Percentiles rank a stretch among this genome's conserved stretches.
Evolutionary conservation across 2,113 vertebrate species (phyloP).

Genomic region (Gobiocypris rarus): DNA sequence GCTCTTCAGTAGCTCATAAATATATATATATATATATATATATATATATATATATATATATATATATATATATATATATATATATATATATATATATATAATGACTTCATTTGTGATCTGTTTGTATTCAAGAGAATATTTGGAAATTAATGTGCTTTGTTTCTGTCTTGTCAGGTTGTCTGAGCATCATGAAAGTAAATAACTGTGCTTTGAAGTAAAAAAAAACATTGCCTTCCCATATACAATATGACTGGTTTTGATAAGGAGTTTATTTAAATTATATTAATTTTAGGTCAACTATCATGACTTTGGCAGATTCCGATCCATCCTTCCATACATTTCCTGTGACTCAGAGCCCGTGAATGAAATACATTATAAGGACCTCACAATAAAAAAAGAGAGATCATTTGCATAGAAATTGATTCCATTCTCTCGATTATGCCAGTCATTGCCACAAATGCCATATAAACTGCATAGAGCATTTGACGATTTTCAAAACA

Average conservation of each 20-base stretch:
- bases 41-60: too few relatives aligned
- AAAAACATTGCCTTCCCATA: background rate
- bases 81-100: too few relatives aligned
- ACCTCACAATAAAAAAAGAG: constrained; percentile 61
- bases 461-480: constrained; percentile 69
- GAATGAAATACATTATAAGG: constrained; percentile 70
- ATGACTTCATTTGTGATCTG: background rate
- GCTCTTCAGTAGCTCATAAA: too few relatives aligned
- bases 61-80: too few relatives aligned
- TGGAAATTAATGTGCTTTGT: background rate
- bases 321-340: constrained; percentile 71
- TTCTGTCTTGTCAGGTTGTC: background rate
- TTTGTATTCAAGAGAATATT: background rate
- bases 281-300: constrained; percentile 65
- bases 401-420: constrained; percentile 81
- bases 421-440: constrained; percentile 72
- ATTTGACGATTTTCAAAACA: constrained; percentile 68
- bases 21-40: too few relatives aligned
- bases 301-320: constrained; percentile 67
- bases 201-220: background rate
- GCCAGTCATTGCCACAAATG: constrained; percentile 67
- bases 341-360: constrained; percentile 67
- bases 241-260: constrained; percentile 43
- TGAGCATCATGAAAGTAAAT: background rate
- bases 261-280: constrained; percentile 67